These are phyloP conservation scores for Pseudomyrmex concolor DNA, from an alignment of 1,140 invertebrate genomes.

Conservation along the genomic window DNA sequence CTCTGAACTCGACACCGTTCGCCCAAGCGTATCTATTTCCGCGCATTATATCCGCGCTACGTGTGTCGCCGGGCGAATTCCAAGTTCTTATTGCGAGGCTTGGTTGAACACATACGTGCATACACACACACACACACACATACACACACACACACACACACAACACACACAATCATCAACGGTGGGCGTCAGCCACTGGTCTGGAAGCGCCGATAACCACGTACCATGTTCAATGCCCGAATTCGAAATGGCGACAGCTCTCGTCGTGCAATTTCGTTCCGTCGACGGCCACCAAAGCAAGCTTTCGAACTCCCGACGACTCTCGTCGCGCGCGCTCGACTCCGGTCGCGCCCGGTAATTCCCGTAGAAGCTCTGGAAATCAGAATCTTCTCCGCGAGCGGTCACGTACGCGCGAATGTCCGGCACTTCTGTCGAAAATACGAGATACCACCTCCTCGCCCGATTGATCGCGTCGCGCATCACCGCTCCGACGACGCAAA, in stretches of 20 bases:
- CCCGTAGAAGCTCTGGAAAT: conserved; percentile 29
- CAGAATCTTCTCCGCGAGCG: conserved; percentile 38
- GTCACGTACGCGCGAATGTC: conserved; percentile 62
- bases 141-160: background rate
- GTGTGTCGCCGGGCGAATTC: conserved; percentile 44
- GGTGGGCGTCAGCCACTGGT: conserved; percentile 56
- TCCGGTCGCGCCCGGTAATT: background rate
- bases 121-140: conserved; percentile 14
- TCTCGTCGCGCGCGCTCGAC: background rate
- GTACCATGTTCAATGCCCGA: conserved; percentile 66
- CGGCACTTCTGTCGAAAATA: conserved; percentile 27
- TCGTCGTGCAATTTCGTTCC: conserved; percentile 50
- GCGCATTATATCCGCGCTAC: conserved; percentile 44
- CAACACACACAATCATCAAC: background rate
- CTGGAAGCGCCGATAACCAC: conserved; percentile 73
- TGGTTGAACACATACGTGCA: background rate
- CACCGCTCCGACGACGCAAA: background rate
- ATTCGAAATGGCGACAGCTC: conserved; percentile 60
- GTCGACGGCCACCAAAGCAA: conserved; percentile 24
- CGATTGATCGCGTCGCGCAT: conserved; percentile 2
- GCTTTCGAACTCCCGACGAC: conserved; percentile 2
- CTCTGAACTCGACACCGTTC: background rate
- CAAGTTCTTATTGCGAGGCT: conserved; percentile 37
- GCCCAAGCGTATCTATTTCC: conserved; percentile 43
- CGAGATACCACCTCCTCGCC: background rate